A percentile compares a stretch with the other conserved stretches of the same genome.
These are phyloP conservation scores for Ophiothrix spiculata DNA, from an alignment of 35 echinoderm and acorn worm species.

Conservation along the genomic window DNA sequence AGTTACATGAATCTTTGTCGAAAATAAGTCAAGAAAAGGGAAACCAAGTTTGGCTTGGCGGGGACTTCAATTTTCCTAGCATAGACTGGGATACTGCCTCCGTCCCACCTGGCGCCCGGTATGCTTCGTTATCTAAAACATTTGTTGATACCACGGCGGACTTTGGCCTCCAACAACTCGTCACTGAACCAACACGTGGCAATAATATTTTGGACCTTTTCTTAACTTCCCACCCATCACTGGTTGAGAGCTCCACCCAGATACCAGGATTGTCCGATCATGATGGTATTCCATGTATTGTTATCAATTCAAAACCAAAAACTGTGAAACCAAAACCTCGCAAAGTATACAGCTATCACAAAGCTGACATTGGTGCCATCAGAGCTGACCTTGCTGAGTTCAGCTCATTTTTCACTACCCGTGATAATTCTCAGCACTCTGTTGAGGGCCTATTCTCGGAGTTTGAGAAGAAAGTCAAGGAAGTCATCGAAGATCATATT, in stretches of 20 bases:
- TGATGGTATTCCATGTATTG: not conserved
- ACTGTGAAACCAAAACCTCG: not conserved
- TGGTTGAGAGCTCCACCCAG: not conserved
- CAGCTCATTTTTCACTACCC: not conserved
- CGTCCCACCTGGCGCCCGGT: not conserved
- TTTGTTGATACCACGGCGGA: not conserved
- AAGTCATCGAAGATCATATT: not conserved
- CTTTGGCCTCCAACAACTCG: not conserved
- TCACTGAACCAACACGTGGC: not conserved
- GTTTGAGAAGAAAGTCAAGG: not conserved
- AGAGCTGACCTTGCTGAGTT: not conserved
- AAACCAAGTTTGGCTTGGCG: not conserved
- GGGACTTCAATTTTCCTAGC: not conserved
- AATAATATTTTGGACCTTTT: not conserved
- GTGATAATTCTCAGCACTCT: not conserved
- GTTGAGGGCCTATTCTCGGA: no score
- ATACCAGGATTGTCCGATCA: conserved; percentile 9
- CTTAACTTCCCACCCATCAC: not conserved
- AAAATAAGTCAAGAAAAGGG: not conserved
- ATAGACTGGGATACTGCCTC: not conserved
- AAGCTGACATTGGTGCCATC: not conserved
- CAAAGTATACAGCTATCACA: not conserved
- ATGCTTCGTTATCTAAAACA: not conserved
- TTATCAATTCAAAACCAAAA: not conserved
- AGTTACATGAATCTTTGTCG: not conserved